phyloP scores from a whole-genome alignment of 2,797 vertebrate species.

The Oryzias dopingdopingensis region DNA sequence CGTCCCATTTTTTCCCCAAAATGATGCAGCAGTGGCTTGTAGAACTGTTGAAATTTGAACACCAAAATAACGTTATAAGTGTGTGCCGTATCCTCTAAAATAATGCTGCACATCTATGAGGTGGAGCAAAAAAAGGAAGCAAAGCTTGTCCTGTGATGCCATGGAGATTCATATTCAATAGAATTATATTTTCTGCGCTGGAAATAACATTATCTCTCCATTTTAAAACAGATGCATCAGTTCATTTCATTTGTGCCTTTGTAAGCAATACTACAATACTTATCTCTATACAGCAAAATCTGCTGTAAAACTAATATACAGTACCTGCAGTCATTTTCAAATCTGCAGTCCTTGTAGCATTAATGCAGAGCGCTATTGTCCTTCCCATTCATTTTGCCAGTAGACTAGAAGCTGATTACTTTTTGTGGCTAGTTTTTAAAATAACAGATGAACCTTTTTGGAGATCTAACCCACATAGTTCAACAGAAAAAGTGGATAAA shows the following conservation, averaged over 20 bases:
- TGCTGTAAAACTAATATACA: conserved; percentile 30
- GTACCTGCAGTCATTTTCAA: conserved; percentile 18
- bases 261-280: conserved; percentile 25
- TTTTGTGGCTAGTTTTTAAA: conserved; percentile 32
- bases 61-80: too few relatives aligned
- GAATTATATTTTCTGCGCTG: conserved; percentile 5
- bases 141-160: too few relatives aligned
- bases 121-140: too few relatives aligned
- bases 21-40: too few relatives aligned
- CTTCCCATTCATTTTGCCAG: conserved; percentile 15
- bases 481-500: conserved; percentile 36
- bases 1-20: too few relatives aligned
- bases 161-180: too few relatives aligned
- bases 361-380: conserved; percentile 9
- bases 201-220: conserved; percentile 7
- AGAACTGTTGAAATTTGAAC: too few relatives aligned
- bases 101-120: too few relatives aligned
- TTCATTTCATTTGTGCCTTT: conserved; percentile 5
- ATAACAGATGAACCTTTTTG: conserved; percentile 55
- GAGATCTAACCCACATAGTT: conserved; percentile 18
- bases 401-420: conserved; percentile 24
- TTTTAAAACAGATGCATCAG: conserved; percentile 7
- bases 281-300: conserved; percentile 22
- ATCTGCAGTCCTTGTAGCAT: conserved; percentile 9
- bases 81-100: too few relatives aligned